A percentile compares a stretch with the other conserved stretches of the same genome.
Evolutionary conservation across 2,888 invertebrate genomes (phyloP).

Genomic region (Dynastes maya): DNA sequence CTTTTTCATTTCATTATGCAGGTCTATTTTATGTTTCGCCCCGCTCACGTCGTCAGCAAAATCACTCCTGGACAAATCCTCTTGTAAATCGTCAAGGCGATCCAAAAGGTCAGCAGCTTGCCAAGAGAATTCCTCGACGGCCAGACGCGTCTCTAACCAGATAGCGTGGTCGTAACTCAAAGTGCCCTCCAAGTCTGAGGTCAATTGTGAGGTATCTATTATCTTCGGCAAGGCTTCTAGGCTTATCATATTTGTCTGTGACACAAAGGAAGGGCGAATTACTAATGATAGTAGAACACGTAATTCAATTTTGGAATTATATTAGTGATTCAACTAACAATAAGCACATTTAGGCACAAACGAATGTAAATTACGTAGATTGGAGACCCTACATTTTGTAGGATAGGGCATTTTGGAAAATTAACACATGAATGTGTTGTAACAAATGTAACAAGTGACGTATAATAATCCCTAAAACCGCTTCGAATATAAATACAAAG

Average conservation of each 20-base stretch:
- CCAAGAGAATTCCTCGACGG: slow-evolving; percentile 96
- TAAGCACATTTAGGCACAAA: background rate
- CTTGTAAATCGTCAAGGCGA: slow-evolving; percentile 92
- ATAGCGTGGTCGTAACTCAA: slow-evolving; percentile 96
- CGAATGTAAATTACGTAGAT: no score
- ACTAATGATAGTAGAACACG: slow-evolving; percentile 1
- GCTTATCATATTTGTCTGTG: slow-evolving; percentile 96
- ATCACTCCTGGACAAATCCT: slow-evolving; percentile 93
- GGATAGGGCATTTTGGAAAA: no score
- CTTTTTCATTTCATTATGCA: slow-evolving; percentile 95
- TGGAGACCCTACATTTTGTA: no score
- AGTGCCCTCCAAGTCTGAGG: slow-evolving; percentile 94
- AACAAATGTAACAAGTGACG: no score
- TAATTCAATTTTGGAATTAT: background rate
- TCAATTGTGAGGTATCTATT: slow-evolving; percentile 94
- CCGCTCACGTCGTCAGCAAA: slow-evolving; percentile 95
- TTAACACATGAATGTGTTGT: no score
- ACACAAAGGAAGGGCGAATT: slow-evolving; percentile 57
- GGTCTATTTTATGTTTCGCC: slow-evolving; percentile 92
- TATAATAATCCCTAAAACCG: no score
- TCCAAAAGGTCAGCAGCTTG: slow-evolving; percentile 95
- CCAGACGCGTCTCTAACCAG: slow-evolving; percentile 96
- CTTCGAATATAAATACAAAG: no score
- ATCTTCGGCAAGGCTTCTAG: slow-evolving; percentile 94
- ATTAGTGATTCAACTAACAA: slow-evolving; percentile 4